Evolutionary conservation across 2,797 vertebrate species (phyloP), one percentile per base, ranked within the genome.

Genomic region (Orestias chungarensis): DNA sequence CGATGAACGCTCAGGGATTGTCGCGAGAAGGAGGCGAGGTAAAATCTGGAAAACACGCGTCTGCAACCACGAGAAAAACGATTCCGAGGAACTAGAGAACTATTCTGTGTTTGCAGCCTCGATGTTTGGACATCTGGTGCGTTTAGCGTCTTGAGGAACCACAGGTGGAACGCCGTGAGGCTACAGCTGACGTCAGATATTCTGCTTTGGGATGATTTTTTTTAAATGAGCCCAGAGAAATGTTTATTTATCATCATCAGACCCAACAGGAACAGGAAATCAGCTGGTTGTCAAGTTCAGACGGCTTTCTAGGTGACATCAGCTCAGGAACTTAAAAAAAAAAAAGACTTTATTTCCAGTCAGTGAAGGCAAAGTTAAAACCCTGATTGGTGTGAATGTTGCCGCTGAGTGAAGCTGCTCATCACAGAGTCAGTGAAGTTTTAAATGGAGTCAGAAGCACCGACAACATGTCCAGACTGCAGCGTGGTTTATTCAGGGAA

Each of bases 1-100:
- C 44, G 6, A 15, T 66, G 64, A 88, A 83, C 83, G 80, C 81
- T 7, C 67, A 2, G 54, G 80, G 78, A 82, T 84, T 82, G n/a
- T n/a, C n/a, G n/a, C n/a, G 38, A 40, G 38, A 40, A 68, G 85
- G 74, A 82, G 71, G 68, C 25, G 52, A 70, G 71, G 68, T 87
- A 84, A 89, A 87, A 89, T 73, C 81, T n/a, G n/a, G n/a, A n/a
- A n/a, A n/a, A n/a, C n/a, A n/a, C n/a, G n/a, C n/a, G n/a, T n/a
- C n/a, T n/a, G n/a, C n/a, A n/a, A n/a, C n/a, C n/a, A n/a, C n/a
- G n/a, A n/a, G n/a, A 86, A 78, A 79, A 54, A 87, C 86, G 83
- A 90, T 84, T 89, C 85, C 85, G 59, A 76, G 86, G 82, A 88
- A 87, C 87, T 85, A 80, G 57, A 66, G 68, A 75, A 83, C 86